phyloP scores from a whole-genome alignment of 2,888 invertebrate genomes.

The Pollenia labialis region DNA sequence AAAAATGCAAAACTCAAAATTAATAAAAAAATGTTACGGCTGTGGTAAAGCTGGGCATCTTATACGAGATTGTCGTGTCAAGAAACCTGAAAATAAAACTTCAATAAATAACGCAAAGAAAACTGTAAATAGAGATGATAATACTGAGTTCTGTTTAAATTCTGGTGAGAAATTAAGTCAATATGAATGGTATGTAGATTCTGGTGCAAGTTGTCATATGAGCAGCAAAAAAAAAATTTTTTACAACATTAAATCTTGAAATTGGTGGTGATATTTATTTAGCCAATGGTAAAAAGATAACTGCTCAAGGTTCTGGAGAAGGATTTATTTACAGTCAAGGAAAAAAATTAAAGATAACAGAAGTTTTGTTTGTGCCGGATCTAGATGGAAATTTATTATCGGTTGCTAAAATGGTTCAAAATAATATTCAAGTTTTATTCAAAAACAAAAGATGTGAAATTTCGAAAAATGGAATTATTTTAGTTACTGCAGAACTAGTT shows the following conservation, averaged over 20 bases:
- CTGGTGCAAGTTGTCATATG: background rate
- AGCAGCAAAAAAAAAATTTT: background rate
- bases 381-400: background rate
- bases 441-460: background rate
- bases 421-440: background rate
- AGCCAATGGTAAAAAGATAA: constrained; percentile 6
- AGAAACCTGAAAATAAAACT: constrained; percentile 3
- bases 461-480: background rate
- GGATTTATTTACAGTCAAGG: background rate
- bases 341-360: background rate
- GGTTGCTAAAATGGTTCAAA: background rate
- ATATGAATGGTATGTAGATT: too few species aligned
- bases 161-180: background rate
- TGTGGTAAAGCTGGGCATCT: background rate
- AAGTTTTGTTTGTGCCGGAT: background rate
- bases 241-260: background rate
- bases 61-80: background rate
- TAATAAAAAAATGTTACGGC: background rate
- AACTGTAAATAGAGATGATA: background rate
- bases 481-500: background rate
- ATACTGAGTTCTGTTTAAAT: background rate
- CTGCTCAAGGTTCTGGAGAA: constrained; percentile 7
- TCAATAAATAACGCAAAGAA: background rate
- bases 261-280: background rate
- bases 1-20: background rate